phyloP scores from a whole-genome alignment of 2,888 invertebrate species.

The Acronicta psi region DNA sequence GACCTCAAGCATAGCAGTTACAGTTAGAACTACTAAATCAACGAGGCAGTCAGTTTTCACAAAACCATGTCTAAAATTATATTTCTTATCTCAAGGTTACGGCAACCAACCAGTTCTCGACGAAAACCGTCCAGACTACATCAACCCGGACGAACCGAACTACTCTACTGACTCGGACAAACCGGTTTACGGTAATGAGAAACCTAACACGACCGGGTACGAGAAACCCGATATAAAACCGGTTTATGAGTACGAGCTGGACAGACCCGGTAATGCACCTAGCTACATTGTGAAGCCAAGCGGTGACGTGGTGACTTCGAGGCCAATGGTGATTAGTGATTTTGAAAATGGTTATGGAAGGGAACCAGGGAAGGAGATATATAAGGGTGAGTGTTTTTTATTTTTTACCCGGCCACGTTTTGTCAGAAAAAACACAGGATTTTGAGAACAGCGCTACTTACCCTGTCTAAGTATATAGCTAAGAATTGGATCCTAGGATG shows the following conservation, averaged over 20 bases:
- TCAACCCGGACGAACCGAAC: conserved; percentile 22
- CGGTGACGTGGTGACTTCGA: conserved; percentile 78
- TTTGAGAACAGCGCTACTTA: too few species aligned
- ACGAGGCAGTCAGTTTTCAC: not conserved
- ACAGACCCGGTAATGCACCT: conserved; percentile 72
- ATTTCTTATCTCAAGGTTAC: conserved; percentile 21
- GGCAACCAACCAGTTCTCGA: conserved; percentile 32
- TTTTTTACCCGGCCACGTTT: too few species aligned
- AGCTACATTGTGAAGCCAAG: conserved; percentile 74
- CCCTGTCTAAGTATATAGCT: too few species aligned
- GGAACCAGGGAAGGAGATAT: conserved; percentile 67
- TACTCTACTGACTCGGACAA: conserved; percentile 35
- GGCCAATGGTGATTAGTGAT: conserved; percentile 75
- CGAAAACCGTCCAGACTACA: conserved; percentile 47
- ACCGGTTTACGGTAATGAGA: conserved; percentile 41
- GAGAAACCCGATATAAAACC: conserved; percentile 70
- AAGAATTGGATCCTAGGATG: too few species aligned
- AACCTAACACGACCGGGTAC: conserved; percentile 38
- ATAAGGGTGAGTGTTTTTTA: conserved; percentile 75
- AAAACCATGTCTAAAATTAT: not conserved
- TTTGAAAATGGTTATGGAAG: conserved; percentile 66
- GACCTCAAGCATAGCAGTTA: too few species aligned
- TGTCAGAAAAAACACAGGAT: too few species aligned
- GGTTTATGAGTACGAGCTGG: conserved; percentile 79
- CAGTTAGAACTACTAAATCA: too few species aligned